Base-by-base conservation (phyloP, 2,797 vertebrate species). In the Eulemur coronatus region DNA sequence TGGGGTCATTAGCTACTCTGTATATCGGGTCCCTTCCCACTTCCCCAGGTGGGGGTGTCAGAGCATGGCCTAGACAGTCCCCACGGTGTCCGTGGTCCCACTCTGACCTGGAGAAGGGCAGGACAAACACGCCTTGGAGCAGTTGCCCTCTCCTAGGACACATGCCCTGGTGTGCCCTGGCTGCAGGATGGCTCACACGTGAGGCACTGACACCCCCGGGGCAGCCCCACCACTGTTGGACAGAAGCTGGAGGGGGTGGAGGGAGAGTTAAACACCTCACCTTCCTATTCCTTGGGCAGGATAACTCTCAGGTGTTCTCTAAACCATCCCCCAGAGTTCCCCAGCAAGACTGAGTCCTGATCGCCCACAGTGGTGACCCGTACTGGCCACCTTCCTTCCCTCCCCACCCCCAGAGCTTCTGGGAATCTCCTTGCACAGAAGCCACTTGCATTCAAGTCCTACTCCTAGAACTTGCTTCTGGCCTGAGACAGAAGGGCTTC, bases 131-230 rank as follows among this genome's bases (percentile, higher is more conserved):
- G 26, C 2, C 18, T 0, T 9, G 3, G 5, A 46, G 46, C 55
- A 0, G 48, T 28, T 57, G 4, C 28, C 11, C 18, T 9, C 24
- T 24, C 10, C 38, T 18, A 11, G 48, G 52, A 35, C 69, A 28
- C 4, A 20, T 0, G 0, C 65, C 81, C 70, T 24, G 50, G 20
- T 7, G 4, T 4, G 12, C 5, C 70, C 81, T 7, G 73, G 72
- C 35, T 24, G 4, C 14, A 63, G 67, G 50, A 2, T 8, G 67
- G 52, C 63, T 65, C n/a, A 6, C 2, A 0, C 0, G 11, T 9
- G 6, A 4, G 5, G 11, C 35, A 35, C 1, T 1, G 35, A 41
- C 24, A 5, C 70, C 52, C 52, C 76, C 26, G 26, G 18, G 65
- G 63, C 8, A 28, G 18, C 18, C 35, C 50, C 30, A 15, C 26